A percentile compares a stretch with the other conserved stretches of the same genome.
These are phyloP conservation scores for Hoplias malabaricus DNA, from an alignment of 2,113 vertebrate genomes.

Conservation along the genomic window DNA sequence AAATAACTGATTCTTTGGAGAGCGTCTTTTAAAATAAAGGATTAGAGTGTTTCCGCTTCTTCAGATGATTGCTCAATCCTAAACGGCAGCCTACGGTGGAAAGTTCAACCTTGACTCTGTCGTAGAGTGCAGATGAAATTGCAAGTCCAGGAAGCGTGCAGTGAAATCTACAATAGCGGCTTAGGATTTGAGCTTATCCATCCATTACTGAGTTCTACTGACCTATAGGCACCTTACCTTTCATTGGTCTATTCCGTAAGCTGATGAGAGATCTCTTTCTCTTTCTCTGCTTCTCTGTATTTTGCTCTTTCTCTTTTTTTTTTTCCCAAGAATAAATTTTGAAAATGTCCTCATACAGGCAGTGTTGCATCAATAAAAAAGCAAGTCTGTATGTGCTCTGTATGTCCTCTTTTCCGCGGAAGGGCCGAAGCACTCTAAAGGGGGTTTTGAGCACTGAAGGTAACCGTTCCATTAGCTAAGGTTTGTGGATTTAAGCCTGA, in stretches of 20 bases:
- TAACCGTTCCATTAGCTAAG: no score
- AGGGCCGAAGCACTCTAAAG: no score
- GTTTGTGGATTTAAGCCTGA: no score
- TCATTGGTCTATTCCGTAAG: not conserved
- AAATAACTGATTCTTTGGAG: not conserved
- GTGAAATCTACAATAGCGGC: constrained; percentile 14
- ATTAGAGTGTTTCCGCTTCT: not conserved
- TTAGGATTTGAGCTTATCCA: constrained; percentile 5
- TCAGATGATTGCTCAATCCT: not conserved
- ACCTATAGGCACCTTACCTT: not conserved
- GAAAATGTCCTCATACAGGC: not conserved
- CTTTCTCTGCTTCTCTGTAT: not conserved
- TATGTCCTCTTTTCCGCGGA: no score
- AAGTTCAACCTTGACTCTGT: not conserved
- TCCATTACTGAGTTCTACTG: not conserved
- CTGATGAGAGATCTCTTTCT: not conserved
- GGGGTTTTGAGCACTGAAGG: no score
- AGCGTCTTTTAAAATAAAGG: not conserved
- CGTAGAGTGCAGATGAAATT: not conserved
- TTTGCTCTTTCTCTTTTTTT: not conserved
- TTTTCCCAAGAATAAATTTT: no score
- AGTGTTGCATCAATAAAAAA: not conserved
- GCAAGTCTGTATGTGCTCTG: not conserved
- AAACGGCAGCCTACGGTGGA: not conserved
- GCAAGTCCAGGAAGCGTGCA: not conserved